phyloP scores from a whole-genome alignment of 92 coral and sea anemone genomes.

The Meandrina meandrites region DNA sequence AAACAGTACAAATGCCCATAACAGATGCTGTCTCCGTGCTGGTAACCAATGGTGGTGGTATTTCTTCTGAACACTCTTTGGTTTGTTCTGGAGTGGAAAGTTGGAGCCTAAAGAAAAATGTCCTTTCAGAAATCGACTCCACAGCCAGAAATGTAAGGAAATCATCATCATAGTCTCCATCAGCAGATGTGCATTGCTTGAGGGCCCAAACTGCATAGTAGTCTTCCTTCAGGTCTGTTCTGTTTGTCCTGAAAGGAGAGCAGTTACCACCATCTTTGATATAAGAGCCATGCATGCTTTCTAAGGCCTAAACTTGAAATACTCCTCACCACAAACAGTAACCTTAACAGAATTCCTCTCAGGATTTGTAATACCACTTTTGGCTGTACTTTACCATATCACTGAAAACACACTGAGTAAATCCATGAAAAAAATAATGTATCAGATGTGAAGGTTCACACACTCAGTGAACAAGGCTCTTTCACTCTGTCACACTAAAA shows the following conservation, averaged over 20 bases:
- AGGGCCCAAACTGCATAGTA: slow-evolving; percentile 47
- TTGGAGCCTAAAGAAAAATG: slow-evolving; percentile 52
- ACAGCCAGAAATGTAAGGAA: slow-evolving; percentile 31
- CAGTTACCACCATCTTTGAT: not conserved
- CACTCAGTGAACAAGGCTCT: too few species aligned
- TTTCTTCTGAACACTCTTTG: slow-evolving; percentile 49
- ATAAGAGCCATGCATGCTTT: too few species aligned
- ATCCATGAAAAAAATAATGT: too few species aligned
- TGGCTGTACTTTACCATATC: too few species aligned
- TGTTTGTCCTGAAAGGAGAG: slow-evolving; percentile 35
- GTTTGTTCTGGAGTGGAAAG: slow-evolving; percentile 41
- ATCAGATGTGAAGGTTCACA: too few species aligned
- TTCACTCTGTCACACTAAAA: too few species aligned
- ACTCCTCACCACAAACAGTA: too few species aligned
- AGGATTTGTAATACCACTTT: too few species aligned
- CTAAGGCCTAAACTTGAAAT: too few species aligned
- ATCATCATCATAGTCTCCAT: slow-evolving; percentile 49
- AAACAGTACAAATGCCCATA: slow-evolving; percentile 59
- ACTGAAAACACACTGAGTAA: too few species aligned
- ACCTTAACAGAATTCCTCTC: too few species aligned
- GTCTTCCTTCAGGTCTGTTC: slow-evolving; percentile 38
- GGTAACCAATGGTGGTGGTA: slow-evolving; percentile 47
- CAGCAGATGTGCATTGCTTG: slow-evolving; percentile 32
- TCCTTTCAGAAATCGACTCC: slow-evolving; percentile 35
- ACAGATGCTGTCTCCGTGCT: slow-evolving; percentile 35